A percentile compares a stretch with the other conserved stretches of the same genome.
Conservation (phyloP, 2,797 vertebrate genomes). For the Monodelphis domestica region DNA sequence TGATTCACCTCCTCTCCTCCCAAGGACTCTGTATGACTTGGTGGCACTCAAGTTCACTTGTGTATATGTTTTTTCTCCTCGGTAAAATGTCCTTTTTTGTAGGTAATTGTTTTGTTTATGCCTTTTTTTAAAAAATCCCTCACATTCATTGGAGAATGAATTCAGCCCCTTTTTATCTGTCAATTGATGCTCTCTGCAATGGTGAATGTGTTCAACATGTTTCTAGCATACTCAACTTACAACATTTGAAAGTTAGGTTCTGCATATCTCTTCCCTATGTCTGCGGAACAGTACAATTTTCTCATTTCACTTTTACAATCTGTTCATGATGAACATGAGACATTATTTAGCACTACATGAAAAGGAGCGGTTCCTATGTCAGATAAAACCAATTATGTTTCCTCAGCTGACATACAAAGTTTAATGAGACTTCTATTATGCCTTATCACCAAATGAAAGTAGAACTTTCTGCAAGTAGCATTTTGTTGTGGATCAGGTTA, state of each 20-base stretch:
- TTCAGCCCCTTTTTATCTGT: neutral
- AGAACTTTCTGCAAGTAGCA: neutral
- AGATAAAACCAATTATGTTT: slow-evolving; percentile 32
- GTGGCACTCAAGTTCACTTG: too few species aligned
- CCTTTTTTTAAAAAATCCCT: neutral
- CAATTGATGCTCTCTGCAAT: neutral
- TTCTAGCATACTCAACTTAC: slow-evolving; percentile 8
- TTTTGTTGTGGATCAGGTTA: neutral
- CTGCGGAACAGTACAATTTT: slow-evolving; percentile 33
- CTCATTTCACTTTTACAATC: slow-evolving; percentile 25
- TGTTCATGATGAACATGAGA: slow-evolving; percentile 28
- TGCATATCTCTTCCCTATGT: slow-evolving; percentile 18
- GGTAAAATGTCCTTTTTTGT: too few species aligned
- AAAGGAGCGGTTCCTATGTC: slow-evolving; percentile 13
- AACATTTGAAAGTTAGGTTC: slow-evolving; percentile 18
- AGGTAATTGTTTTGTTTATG: neutral
- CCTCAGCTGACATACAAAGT: slow-evolving; percentile 42
- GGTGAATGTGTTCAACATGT: too few species aligned
- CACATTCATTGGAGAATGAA: too few species aligned
- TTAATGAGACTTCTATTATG: slow-evolving; percentile 22
- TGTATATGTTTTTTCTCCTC: too few species aligned
- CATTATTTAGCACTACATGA: neutral
- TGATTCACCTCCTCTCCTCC: neutral
- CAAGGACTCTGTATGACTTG: too few species aligned
- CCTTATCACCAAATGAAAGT: slow-evolving; percentile 18